phyloP scores from a whole-genome alignment of 2,113 vertebrate genomes.

The Trematomus loennbergii region DNA sequence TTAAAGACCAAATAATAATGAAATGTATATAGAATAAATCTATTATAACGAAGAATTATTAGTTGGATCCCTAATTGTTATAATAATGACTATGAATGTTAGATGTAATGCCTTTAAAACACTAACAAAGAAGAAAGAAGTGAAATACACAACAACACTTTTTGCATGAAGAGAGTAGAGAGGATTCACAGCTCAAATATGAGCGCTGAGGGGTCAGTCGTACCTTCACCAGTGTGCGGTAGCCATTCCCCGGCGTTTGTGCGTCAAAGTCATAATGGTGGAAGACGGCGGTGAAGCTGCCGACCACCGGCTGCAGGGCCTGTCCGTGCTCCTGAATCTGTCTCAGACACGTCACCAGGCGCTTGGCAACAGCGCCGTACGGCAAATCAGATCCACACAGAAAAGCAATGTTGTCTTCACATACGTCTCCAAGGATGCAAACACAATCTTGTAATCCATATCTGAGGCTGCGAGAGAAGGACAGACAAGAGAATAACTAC shows the following conservation, averaged over 20 bases:
- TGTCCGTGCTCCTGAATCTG: slow-evolving; percentile 71
- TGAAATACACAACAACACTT: neutral
- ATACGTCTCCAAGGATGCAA: slow-evolving; percentile 64
- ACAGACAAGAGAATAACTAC: neutral
- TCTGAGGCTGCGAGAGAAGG: slow-evolving; percentile 34
- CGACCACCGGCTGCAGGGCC: slow-evolving; percentile 64
- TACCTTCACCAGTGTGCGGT: slow-evolving; percentile 80
- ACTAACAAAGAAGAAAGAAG: neutral
- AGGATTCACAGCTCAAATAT: neutral
- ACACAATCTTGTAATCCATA: slow-evolving; percentile 73
- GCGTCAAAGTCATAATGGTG: slow-evolving; percentile 78
- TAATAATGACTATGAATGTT: neutral
- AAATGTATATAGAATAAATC: too few species aligned
- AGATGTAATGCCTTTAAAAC: neutral
- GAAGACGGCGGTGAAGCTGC: slow-evolving; percentile 61
- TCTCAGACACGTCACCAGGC: slow-evolving; percentile 58
- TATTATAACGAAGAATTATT: too few species aligned
- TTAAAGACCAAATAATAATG: neutral
- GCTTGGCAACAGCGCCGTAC: slow-evolving; percentile 38
- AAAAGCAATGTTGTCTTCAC: slow-evolving; percentile 58
- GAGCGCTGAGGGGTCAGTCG: neutral
- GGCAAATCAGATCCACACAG: slow-evolving; percentile 46
- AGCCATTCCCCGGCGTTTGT: slow-evolving; percentile 75
- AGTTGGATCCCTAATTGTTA: neutral
- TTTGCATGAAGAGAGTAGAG: neutral